Base-by-base conservation (phyloP, 2,888 invertebrate species). In the Ichneumon xanthorius region DNA sequence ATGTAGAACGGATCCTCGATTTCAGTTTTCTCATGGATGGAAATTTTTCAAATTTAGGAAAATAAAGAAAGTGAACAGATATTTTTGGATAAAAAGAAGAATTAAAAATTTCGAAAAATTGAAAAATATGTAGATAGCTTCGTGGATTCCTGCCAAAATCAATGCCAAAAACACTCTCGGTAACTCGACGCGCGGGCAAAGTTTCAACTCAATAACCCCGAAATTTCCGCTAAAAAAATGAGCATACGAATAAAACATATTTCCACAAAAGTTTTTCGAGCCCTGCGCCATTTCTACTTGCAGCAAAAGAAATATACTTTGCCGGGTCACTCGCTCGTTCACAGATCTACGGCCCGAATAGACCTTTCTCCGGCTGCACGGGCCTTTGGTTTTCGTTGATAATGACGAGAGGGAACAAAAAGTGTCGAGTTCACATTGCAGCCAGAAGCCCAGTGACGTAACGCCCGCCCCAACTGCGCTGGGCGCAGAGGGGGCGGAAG, bases 351-450 rank as follows among this genome's bases (percentile, higher is more conserved):
- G 19, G 19, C 30, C 26, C 45, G 50, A 71, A 84, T 71, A 65
- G 55, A 76, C 30, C 63, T 45, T 70, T 73, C 50, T 45, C 50
- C 14, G 19, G 37, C 67, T 40, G 61, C 45, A 73, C 45, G 71
- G 30, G 71, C 58, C 85, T 75, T 71, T 82, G 71, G 65, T 48
- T 63, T 71, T 70, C 79, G 55, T 53, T 85, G 68, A 82, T 82
- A 84, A 77, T 82, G 77, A 82, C 80, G 70, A 85, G 61, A 48
- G 50, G 72, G 78, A 75, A 76, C 71, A 67, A 84, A 80, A 77
- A 80, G 53, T 73, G 55, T 75, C 73, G 85, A 75, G 70, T 73
- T 75, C 73, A 80, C 80, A 70, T 84, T 33, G 80, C 80, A 77
- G 68, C 80, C 58, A 58, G 63, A 63, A 63, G 84, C 67, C 67